Conservation (phyloP, 2,888 invertebrate genomes). For the Pristionchus mayeri region DNA sequence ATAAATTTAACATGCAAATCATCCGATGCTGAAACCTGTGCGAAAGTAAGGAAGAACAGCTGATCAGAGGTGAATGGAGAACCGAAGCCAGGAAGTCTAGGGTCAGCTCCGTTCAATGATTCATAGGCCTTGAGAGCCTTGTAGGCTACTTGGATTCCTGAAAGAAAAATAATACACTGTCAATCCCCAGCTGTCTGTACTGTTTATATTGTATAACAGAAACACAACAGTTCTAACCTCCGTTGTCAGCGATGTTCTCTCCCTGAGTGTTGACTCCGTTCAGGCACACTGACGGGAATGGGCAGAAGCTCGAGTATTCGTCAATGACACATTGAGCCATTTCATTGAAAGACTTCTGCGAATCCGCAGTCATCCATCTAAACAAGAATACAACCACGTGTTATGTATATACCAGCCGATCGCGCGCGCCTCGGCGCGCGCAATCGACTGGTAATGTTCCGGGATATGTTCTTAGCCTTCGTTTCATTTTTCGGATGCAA, state of each 20-base stretch:
- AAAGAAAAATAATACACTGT: slow-evolving; percentile 68
- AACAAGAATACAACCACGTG: no score
- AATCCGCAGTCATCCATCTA: slow-evolving; percentile 65
- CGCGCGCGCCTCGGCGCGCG: no score
- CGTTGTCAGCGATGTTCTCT: slow-evolving; percentile 81
- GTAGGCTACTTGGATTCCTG: slow-evolving; percentile 75
- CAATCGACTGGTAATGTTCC: no score
- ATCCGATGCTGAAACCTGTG: slow-evolving; percentile 50
- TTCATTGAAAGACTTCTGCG: slow-evolving; percentile 57
- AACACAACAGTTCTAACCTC: slow-evolving; percentile 61
- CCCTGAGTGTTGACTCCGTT: slow-evolving; percentile 79
- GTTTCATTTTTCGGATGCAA: no score
- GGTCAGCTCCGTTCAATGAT: slow-evolving; percentile 67
- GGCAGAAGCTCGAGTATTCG: slow-evolving; percentile 67
- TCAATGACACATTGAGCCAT: slow-evolving; percentile 69
- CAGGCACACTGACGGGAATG: slow-evolving; percentile 65
- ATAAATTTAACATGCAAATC: neutral
- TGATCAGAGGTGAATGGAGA: slow-evolving; percentile 63
- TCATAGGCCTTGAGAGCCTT: slow-evolving; percentile 69
- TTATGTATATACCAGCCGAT: neutral
- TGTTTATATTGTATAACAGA: neutral
- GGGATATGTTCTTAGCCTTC: no score
- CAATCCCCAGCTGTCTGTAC: slow-evolving; percentile 49
- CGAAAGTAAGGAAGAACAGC: slow-evolving; percentile 68
- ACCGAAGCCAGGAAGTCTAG: slow-evolving; percentile 64